Percentiles rank a stretch among this genome's conserved stretches.
These are phyloP conservation scores for Gnathonemus echidnorhynchus DNA, from an alignment of 2,113 vertebrate species.

Conservation along the genomic window DNA sequence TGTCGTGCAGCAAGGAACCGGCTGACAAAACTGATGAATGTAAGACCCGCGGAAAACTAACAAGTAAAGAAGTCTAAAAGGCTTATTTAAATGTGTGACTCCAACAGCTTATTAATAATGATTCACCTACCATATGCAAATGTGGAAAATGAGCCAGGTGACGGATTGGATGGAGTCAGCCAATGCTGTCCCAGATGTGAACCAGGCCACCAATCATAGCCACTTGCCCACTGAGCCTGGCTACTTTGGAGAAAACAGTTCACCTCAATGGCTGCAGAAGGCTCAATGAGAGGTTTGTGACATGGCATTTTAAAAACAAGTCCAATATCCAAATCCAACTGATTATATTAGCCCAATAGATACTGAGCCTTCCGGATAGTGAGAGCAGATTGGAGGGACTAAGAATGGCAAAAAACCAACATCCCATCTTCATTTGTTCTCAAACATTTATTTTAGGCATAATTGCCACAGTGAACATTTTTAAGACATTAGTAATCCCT, in stretches of 20 bases:
- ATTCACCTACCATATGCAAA: not conserved
- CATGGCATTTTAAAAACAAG: not conserved
- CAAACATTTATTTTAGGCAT: slow-evolving; percentile 21
- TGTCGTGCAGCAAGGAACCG: not conserved
- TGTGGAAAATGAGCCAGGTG: not conserved
- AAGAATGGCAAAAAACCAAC: not conserved
- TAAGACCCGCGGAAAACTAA: not conserved
- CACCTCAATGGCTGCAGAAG: not conserved
- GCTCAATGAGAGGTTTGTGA: not conserved
- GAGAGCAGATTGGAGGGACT: not conserved
- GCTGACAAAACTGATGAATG: slow-evolving; percentile 14
- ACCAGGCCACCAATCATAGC: not conserved
- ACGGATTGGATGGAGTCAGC: not conserved
- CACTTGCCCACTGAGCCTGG: not conserved
- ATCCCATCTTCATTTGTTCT: not conserved
- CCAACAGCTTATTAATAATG: not conserved
- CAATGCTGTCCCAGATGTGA: not conserved
- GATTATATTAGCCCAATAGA: not conserved
- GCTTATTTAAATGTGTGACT: slow-evolving; percentile 2
- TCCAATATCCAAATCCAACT: not conserved
- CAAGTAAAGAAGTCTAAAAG: slow-evolving; percentile 5
- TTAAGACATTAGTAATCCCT: slow-evolving; percentile 39
- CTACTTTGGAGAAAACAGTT: not conserved
- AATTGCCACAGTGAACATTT: slow-evolving; percentile 29
- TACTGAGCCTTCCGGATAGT: not conserved